Evolutionary conservation across 2,113 vertebrate species (phyloP), one percentile per base, ranked within the genome.

Genomic region (Elgaria multicarinata): DNA sequence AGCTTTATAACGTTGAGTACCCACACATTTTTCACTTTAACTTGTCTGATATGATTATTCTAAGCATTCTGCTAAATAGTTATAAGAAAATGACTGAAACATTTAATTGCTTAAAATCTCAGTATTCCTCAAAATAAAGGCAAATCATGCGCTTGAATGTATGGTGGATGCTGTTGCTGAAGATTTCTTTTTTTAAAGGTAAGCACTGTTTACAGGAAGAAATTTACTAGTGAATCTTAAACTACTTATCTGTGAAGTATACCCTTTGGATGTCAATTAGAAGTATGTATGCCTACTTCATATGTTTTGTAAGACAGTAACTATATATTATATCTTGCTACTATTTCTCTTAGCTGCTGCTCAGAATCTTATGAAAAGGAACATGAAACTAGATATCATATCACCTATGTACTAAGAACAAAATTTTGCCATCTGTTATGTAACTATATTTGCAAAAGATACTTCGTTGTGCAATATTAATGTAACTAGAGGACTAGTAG

Each of bases 51-150:
- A 24, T 2, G 86, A n/a, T 87, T 12, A 2, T 77, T 67, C 4
- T 31, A 28, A 80, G 91, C 69, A 46, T 94, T 92, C 24, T 87
- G 71, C 78, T 90, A 83, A 28, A 67, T 72, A 24, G 79, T 88
- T 69, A n/a, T n/a, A 90, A 31, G 8, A 9, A 87, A 55, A 91
- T 31, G 42, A 14, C 88, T 9, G 46, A 12, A 66, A 24, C 39
- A 78, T n/a, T 89, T 72, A 72, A 79, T 87, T 71, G 90, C 20
- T 58, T 82, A 53, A 79, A 7, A 0, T 22, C 46, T 90, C 55
- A 53, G 78, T 89, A 39, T 89, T 88, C 20, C 87, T 22, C 86
- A 55, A 72, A 84, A 67, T 10, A 44, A 75, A 28, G 67, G 50
- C 78, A 81, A 69, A 42, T 42, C 31, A 26, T 71, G 20, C 31